Base-by-base conservation (phyloP, 2,888 invertebrate species). In the Acrobasis consociella region DNA sequence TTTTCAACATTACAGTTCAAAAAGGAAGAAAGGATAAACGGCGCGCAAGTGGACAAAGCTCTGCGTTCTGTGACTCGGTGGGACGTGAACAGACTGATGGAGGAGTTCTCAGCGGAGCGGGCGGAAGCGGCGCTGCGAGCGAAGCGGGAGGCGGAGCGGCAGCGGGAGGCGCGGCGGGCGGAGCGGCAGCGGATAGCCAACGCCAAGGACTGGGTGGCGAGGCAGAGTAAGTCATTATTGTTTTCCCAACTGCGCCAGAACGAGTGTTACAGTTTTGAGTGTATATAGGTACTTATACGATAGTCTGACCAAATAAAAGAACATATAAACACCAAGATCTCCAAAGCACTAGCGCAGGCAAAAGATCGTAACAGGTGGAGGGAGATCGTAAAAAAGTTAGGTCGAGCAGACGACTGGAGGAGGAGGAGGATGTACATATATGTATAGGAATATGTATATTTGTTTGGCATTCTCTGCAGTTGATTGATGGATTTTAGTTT, bases 11-110 rank as follows among this genome's bases (percentile, higher is more conserved):
- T 77, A 2, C 74, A 93, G 89, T 99, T 97, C 81, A 98, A 98
- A 80, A 96, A 96, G 74, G 99, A 99, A 84, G 99, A 99, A 79
- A 93, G 94, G 77, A 82, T 94, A 0, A 97, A 97, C 86, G 87
- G 93, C n/a, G 84, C 87, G 2, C 93, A 97, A 64, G 93, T 97
- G 5, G 96, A 97, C 79, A 95, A 95, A 76, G 97, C 97, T 0
- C 82, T 97, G 1, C 93, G 94, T 11, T 94, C 95, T 68, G 95
- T 95, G 0, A 94, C 94, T 49, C 93, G 94, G 31, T 97, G 96
- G 86, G 95, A 97, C 85, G 82, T 82, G n/a, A 58, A 63, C 2
- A 69, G 75, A 0, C 73, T 92, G 0, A 73, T 78, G 51, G 73
- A 74, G 1, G 90, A 91, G 68, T 91, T 91, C 73, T 69, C 70